Evolutionary conservation across 2,113 vertebrate species (phyloP).

Genomic region (Sarotherodon lohbergeri): DNA sequence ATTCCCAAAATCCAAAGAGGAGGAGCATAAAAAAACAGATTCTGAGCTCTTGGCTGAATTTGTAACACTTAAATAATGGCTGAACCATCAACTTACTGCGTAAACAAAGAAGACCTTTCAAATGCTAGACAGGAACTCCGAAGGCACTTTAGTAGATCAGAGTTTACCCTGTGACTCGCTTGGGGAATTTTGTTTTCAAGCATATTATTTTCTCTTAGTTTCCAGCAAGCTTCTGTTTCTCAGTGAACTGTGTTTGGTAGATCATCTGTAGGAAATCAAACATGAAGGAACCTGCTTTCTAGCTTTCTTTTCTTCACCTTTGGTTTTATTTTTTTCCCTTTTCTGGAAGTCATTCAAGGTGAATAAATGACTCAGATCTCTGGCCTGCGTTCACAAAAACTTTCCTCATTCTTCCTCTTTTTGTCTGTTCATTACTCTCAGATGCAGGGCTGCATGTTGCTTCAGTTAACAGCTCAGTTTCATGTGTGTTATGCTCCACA

Average conservation of each 20-base stretch:
- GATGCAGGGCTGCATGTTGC: constrained; percentile 14
- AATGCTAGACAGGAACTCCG: background rate
- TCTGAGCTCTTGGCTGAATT: background rate
- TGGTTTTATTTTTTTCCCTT: background rate
- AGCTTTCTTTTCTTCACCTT: background rate
- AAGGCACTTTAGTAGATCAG: background rate
- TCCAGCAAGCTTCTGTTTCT: background rate
- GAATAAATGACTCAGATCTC: constrained; percentile 29
- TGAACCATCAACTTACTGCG: background rate
- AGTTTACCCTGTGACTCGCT: background rate
- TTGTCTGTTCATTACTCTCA: constrained; percentile 11
- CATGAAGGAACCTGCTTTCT: background rate
- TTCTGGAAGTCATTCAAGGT: constrained; percentile 36
- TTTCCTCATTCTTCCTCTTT: background rate
- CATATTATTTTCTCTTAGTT: background rate
- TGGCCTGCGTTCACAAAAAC: background rate
- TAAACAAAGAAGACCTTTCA: constrained; percentile 32
- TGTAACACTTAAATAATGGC: constrained; percentile 29
- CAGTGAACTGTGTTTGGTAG: background rate
- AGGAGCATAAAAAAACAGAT: background rate
- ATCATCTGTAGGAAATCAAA: constrained; percentile 3
- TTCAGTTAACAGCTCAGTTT: constrained; percentile 10
- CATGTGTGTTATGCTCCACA: background rate
- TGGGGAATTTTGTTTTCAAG: background rate
- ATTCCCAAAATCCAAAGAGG: background rate